Percentiles rank a stretch among this genome's conserved stretches.
These are phyloP conservation scores for Nothocercus julius DNA, from an alignment of 2,113 vertebrate genomes.

Conservation along the genomic window DNA sequence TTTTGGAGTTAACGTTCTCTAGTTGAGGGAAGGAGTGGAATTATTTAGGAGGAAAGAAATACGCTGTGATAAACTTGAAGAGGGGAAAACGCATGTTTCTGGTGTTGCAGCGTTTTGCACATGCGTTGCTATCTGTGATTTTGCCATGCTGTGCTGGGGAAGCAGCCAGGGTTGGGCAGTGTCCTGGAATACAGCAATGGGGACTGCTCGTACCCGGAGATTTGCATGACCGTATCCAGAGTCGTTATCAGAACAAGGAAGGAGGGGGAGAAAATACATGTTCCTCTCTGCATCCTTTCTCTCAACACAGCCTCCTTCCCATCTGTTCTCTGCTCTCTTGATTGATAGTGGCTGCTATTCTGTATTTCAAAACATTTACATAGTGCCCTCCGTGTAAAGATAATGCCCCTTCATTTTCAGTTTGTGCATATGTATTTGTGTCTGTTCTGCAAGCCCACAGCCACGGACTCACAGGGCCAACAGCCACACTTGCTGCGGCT, in stretches of 20 bases:
- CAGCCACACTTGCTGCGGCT: not conserved
- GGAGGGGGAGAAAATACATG: not conserved
- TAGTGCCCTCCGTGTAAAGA: not conserved
- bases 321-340: conserved; percentile 21
- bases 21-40: not conserved
- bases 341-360: not conserved
- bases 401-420: not conserved
- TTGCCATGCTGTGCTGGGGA: not conserved
- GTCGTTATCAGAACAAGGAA: not conserved
- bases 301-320: not conserved
- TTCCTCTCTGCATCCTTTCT: not conserved
- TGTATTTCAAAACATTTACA: not conserved
- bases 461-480: not conserved
- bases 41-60: not conserved
- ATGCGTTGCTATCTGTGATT: not conserved
- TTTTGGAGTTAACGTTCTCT: no score
- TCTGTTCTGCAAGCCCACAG: not conserved
- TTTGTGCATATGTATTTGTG: not conserved
- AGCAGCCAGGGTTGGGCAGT: not conserved
- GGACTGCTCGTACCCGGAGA: not conserved
- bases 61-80: no score
- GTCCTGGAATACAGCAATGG: accelerated
- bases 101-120: not conserved
- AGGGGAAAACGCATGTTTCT: not conserved
- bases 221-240: not conserved